phyloP scores from a whole-genome alignment of 2,888 invertebrate species.

The Lycophotia porphyrea region DNA sequence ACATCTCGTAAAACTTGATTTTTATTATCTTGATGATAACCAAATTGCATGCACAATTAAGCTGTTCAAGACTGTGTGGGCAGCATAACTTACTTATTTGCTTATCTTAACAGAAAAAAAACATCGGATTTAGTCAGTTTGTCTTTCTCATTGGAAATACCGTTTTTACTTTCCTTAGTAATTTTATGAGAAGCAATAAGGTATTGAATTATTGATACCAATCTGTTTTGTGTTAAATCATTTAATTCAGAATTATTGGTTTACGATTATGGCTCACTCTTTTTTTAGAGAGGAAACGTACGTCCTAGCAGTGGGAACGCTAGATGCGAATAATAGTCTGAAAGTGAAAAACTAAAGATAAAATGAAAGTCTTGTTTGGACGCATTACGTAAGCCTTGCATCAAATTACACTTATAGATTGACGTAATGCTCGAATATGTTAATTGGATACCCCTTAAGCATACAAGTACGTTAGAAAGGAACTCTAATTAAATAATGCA shows the following conservation, averaged over 20 bases:
- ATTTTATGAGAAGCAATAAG: neutral
- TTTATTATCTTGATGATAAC: constrained; percentile 20
- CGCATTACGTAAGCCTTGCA: constrained; percentile 3
- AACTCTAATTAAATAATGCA: constrained; percentile 1
- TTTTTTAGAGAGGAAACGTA: neutral
- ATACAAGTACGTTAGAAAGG: constrained; percentile 9
- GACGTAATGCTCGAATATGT: constrained; percentile 3
- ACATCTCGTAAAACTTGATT: constrained; percentile 16
- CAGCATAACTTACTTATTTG: constrained; percentile 13
- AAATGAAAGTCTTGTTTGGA: neutral
- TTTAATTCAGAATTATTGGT: neutral
- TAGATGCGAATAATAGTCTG: neutral
- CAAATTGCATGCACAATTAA: constrained; percentile 41
- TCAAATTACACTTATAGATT: constrained; percentile 7
- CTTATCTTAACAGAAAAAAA: constrained; percentile 11
- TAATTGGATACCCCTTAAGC: neutral
- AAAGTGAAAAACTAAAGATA: neutral
- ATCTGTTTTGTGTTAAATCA: neutral
- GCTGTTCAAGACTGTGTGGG: constrained; percentile 6
- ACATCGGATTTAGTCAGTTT: constrained; percentile 1
- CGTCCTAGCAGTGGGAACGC: neutral
- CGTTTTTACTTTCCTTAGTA: constrained; percentile 13
- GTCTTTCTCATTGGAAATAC: constrained; percentile 6
- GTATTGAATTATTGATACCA: neutral
- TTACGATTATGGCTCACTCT: neutral